phyloP scores from a whole-genome alignment of 1,140 invertebrate genomes.

The Ladona fulva region DNA sequence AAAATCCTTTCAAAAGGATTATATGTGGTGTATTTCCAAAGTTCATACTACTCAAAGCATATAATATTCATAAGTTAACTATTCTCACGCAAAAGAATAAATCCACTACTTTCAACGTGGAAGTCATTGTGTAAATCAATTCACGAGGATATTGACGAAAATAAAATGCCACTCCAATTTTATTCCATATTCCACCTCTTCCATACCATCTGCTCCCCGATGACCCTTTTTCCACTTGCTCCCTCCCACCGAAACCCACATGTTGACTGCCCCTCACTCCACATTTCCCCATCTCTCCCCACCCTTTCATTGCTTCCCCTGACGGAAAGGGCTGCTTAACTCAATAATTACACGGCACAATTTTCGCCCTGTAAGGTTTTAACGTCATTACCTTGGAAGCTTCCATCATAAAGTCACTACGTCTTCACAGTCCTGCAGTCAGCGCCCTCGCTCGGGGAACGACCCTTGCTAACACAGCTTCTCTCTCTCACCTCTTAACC shows the following conservation, averaged over 20 bases:
- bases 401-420: background rate
- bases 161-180: background rate
- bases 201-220: background rate
- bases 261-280: background rate
- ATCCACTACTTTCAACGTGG: too few species aligned
- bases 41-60: too few species aligned
- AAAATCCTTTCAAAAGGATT: too few species aligned
- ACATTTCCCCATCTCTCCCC: background rate
- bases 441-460: background rate
- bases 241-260: too few species aligned
- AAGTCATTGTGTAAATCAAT: too few species aligned
- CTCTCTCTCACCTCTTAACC: background rate
- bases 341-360: constrained; percentile 5
- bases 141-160: too few species aligned
- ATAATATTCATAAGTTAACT: too few species aligned
- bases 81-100: too few species aligned
- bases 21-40: too few species aligned
- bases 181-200: background rate
- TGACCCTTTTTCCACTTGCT: background rate
- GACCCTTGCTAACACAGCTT: background rate
- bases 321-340: background rate
- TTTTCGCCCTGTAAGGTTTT: constrained; percentile 5
- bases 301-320: background rate
- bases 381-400: background rate
- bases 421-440: background rate